These are phyloP conservation scores for Trileptium ribeirensis DNA, from an alignment of 2,888 invertebrate genomes.

Conservation along the genomic window DNA sequence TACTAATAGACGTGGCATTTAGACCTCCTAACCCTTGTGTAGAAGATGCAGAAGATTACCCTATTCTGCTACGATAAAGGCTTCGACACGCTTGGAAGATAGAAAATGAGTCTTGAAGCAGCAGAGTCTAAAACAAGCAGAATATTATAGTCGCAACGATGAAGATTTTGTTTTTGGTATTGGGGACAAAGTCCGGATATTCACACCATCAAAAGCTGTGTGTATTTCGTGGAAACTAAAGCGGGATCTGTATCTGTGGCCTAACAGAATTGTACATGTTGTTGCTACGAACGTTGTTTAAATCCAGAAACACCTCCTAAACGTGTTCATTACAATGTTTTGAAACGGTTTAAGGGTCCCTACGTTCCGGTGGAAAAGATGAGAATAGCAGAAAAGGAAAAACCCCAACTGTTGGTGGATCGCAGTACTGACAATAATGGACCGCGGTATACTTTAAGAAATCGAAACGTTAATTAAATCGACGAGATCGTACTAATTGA, in stretches of 20 bases:
- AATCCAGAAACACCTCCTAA: not conserved
- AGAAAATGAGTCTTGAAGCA: not conserved
- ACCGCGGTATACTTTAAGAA: no score
- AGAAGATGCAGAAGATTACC: not conserved
- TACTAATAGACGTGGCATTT: slow-evolving; percentile 16
- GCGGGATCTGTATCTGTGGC: not conserved
- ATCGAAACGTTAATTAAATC: no score
- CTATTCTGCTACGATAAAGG: not conserved
- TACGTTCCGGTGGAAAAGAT: not conserved
- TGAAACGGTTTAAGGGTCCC: not conserved
- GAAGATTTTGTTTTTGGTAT: not conserved
- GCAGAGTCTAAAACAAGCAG: not conserved
- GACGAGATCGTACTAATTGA: no score
- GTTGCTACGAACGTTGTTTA: not conserved
- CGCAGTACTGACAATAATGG: no score
- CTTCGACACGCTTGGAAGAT: not conserved
- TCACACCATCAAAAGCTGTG: not conserved
- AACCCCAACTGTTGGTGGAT: no score
- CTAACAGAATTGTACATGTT: not conserved
- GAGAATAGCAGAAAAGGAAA: not conserved
- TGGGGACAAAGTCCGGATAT: not conserved
- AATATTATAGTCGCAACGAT: not conserved
- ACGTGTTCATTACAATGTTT: not conserved
- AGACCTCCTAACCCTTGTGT: not conserved
- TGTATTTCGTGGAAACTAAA: not conserved